Conservation (phyloP, 2,113 vertebrate genomes). For the Nipponia nippon region DNA sequence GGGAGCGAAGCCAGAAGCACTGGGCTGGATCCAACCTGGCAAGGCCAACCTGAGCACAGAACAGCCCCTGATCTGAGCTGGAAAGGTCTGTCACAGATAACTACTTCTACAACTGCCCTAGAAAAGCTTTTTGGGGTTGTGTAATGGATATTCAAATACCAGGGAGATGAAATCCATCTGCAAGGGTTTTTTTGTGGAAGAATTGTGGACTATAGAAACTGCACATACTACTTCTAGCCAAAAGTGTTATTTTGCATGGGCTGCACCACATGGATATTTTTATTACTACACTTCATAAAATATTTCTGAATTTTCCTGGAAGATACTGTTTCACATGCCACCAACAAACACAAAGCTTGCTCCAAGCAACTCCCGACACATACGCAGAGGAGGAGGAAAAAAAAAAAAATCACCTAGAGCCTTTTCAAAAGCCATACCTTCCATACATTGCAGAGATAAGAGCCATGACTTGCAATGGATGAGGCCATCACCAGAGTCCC, state of each 20-base stretch:
- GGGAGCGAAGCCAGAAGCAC: not conserved
- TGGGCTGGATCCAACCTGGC: not conserved
- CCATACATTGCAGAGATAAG: not conserved
- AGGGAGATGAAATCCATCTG: conserved; percentile 53
- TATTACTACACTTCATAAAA: conserved; percentile 56
- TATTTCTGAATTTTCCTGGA: conserved; percentile 40
- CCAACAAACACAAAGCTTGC: conserved; percentile 12
- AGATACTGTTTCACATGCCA: conserved; percentile 43
- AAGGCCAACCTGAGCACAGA: not conserved
- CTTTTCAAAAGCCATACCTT: not conserved
- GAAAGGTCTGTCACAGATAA: not conserved
- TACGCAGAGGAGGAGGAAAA: not conserved
- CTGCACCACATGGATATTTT: conserved; percentile 34
- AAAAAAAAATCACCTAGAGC: not conserved
- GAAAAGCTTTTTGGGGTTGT: not conserved
- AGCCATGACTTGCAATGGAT: not conserved
- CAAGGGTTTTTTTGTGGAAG: not conserved
- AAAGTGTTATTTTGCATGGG: not conserved
- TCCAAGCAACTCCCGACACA: not conserved
- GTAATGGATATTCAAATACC: not conserved
- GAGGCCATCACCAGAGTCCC: not conserved
- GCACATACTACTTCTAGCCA: not conserved
- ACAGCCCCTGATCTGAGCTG: not conserved
- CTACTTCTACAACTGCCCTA: not conserved
- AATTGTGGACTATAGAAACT: not conserved